These are phyloP conservation scores for Agapornis roseicollis DNA, from an alignment of 2,113 vertebrate genomes.

Conservation along the genomic window DNA sequence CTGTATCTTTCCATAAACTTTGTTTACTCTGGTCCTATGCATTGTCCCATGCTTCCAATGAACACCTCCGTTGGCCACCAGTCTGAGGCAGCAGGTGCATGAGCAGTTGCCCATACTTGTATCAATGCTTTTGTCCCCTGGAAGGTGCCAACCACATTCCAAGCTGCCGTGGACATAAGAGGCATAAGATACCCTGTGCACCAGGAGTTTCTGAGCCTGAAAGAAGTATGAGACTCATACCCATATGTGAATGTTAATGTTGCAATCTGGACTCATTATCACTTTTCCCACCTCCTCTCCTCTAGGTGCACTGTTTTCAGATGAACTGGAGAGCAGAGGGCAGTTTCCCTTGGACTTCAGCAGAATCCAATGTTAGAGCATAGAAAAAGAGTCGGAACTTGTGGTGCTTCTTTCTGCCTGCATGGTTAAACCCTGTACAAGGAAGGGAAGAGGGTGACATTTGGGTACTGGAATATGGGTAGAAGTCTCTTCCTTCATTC, in stretches of 20 bases:
- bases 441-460: background rate
- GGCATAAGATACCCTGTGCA: background rate
- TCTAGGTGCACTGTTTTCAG: background rate
- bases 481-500: background rate
- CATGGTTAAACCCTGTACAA: background rate
- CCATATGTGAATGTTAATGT: background rate
- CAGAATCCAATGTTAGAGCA: background rate
- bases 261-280: background rate
- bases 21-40: background rate
- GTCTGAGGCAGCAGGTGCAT: background rate
- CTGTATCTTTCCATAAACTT: background rate
- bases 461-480: accelerated
- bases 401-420: background rate
- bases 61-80: background rate
- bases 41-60: background rate
- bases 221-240: background rate
- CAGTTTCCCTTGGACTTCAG: background rate
- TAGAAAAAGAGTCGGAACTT: background rate
- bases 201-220: background rate
- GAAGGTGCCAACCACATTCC: background rate
- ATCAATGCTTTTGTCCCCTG: background rate
- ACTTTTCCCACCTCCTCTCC: background rate
- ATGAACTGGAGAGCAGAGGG: background rate
- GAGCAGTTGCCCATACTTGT: background rate
- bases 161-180: background rate